Evolutionary conservation across 92 coral and sea anemone species (phyloP), one percentile per base, ranked within the genome.

Genomic region (Chrysogorgia sp.): DNA sequence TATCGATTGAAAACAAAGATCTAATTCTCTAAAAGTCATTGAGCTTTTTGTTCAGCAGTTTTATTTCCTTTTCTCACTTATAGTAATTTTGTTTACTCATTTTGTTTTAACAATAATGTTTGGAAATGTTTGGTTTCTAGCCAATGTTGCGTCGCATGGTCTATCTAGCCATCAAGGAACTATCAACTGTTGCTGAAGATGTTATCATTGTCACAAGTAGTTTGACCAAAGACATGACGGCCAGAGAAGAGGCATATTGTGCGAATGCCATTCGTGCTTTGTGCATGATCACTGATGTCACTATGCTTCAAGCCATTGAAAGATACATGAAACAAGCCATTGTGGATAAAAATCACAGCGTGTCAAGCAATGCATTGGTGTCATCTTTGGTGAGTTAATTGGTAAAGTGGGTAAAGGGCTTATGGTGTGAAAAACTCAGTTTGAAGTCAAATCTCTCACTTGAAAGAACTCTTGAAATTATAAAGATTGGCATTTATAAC

Each of bases 181-280:
- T 96, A 37, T 91, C 99, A 33, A 81, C 77, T 55, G 86, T 96
- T 72, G 97, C 99, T 13, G 99, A 96, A 67, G 99, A 96, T 83
- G 99, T 96, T 21, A 96, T 96, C 82, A 96, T 96, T 83, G 99
- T 96, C 34, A 96, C 99, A 0, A 96, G 99, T 90, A 96, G 99
- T 79, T 81, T 96, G 80, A 96, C 99, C 53, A 96, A 96, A 88
- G 99, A 96, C 74, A 96, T 96, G 99, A 96, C 99, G 19, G 99
- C 97, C 37, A 90, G 92, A 87, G 99, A 96, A 82, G 99, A 96
- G 53, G 87, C 92, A 91, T 96, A 92, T 61, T 90, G 99, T 58
- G 96, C 97, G 23, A 96, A 96, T 85, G 99, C 99, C 21, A 96
- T 96, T 78, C 76, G 99, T 15, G 99, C 99, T 48, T 84, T 96